A percentile compares a stretch with the other conserved stretches of the same genome.
Conservation (phyloP, 2,113 vertebrate genomes). For the Bufo bufo region DNA sequence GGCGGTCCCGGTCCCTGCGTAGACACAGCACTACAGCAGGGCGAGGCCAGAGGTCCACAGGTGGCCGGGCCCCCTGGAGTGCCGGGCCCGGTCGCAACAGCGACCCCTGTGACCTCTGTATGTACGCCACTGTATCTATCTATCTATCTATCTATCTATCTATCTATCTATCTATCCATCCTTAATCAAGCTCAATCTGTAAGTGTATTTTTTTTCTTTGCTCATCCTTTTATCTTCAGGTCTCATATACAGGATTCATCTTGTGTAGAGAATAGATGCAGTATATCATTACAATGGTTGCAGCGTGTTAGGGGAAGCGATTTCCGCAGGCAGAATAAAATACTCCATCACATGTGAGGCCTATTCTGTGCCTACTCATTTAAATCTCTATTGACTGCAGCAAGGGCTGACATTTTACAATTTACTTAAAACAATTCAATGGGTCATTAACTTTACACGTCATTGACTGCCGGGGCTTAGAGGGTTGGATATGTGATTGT, state of each 20-base stretch:
- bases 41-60: no score
- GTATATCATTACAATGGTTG: conserved; percentile 23
- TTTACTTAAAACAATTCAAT: conserved; percentile 40
- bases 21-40: no score
- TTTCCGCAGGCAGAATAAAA: conserved; percentile 27
- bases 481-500: neutral
- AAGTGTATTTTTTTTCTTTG: neutral
- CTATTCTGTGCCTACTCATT: neutral
- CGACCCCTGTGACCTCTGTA: no score
- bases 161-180: conserved; percentile 10
- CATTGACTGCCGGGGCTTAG: conserved; percentile 17
- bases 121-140: neutral
- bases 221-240: neutral
- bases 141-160: conserved; percentile 5
- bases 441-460: conserved; percentile 41
- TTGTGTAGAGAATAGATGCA: neutral
- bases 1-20: no score
- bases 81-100: no score
- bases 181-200: neutral
- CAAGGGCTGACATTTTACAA: conserved; percentile 28
- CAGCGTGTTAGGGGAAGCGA: neutral
- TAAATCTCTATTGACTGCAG: conserved; percentile 44
- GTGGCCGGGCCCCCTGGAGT: no score
- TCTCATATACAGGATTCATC: neutral
- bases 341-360: conserved; percentile 7